phyloP scores from a whole-genome alignment of 1,140 invertebrate genomes.

The Galleria mellonella region DNA sequence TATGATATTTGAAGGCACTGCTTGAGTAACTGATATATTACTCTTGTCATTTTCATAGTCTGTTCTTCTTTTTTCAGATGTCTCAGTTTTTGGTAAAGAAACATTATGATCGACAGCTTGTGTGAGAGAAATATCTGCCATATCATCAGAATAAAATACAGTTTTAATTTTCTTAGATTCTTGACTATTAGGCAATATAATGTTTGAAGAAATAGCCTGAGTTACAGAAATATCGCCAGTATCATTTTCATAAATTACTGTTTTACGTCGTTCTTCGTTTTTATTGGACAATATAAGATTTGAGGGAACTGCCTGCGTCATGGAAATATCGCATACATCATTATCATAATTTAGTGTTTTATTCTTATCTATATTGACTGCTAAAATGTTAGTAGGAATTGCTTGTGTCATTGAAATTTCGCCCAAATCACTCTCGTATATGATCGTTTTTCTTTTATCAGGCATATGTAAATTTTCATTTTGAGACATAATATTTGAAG shows the following conservation, averaged over 20 bases:
- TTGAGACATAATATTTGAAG: constrained; percentile 4
- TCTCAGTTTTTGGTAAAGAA: neutral
- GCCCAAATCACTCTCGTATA: constrained; percentile 11
- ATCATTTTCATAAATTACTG: constrained; percentile 10
- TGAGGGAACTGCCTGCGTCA: constrained; percentile 19
- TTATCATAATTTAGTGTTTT: constrained; percentile 10
- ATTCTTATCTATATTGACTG: neutral
- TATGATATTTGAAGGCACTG: constrained; percentile 12
- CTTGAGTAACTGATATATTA: constrained; percentile 28
- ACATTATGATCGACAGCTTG: constrained; percentile 14
- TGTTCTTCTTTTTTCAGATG: constrained; percentile 10
- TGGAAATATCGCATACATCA: constrained; percentile 22
- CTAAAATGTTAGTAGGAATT: constrained; percentile 14
- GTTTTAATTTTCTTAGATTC: constrained; percentile 10
- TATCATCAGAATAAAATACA: constrained; percentile 16
- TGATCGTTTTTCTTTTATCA: constrained; percentile 17
- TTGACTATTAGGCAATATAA: too few species aligned
- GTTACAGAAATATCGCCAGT: constrained; percentile 16
- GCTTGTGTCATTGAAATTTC: constrained; percentile 23
- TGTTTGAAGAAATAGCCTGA: constrained; percentile 2
- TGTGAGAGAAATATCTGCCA: constrained; percentile 27
- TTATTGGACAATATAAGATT: constrained; percentile 1
- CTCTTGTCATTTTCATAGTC: constrained; percentile 17
- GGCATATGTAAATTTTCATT: neutral
- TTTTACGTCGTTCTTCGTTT: constrained; percentile 9